A percentile compares a stretch with the other conserved stretches of the same genome.
phyloP scores from a whole-genome alignment of 2,113 vertebrate genomes.

The Chaetodon trifascialis region DNA sequence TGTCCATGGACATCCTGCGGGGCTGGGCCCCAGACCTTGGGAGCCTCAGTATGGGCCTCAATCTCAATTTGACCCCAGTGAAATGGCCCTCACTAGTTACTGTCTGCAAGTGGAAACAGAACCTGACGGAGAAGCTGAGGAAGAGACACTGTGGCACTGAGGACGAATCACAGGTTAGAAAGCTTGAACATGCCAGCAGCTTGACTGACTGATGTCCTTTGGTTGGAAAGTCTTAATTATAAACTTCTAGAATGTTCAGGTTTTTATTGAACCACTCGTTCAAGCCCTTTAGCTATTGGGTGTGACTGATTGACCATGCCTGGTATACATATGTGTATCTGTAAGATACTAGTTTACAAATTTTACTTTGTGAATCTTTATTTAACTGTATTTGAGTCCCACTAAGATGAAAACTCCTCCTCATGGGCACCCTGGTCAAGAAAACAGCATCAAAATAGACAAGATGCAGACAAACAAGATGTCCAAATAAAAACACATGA shows the following conservation, averaged over 20 bases:
- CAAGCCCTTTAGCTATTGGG: not conserved
- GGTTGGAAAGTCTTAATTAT: not conserved
- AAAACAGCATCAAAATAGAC: not conserved
- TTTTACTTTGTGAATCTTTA: not conserved
- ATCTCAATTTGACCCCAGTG: constrained; percentile 62
- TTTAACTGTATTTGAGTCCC: not conserved
- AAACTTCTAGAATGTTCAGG: not conserved
- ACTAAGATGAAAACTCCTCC: not conserved
- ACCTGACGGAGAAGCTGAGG: constrained; percentile 76
- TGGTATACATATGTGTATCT: not conserved
- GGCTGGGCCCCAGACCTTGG: constrained; percentile 67
- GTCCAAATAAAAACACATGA: not conserved
- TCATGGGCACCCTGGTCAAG: not conserved
- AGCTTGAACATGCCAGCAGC: not conserved
- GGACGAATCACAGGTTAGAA: constrained; percentile 81
- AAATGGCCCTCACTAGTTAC: constrained; percentile 80
- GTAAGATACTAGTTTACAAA: not conserved
- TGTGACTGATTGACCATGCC: not conserved
- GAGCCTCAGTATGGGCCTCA: constrained; percentile 60
- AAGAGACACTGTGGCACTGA: constrained; percentile 70
- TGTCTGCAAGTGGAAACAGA: constrained; percentile 82
- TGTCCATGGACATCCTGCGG: constrained; percentile 75
- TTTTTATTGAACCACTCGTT: not conserved
- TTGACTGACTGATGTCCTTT: not conserved
- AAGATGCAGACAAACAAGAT: not conserved